Conservation (phyloP, 2,113 vertebrate genomes). For the Callipepla californica region DNA sequence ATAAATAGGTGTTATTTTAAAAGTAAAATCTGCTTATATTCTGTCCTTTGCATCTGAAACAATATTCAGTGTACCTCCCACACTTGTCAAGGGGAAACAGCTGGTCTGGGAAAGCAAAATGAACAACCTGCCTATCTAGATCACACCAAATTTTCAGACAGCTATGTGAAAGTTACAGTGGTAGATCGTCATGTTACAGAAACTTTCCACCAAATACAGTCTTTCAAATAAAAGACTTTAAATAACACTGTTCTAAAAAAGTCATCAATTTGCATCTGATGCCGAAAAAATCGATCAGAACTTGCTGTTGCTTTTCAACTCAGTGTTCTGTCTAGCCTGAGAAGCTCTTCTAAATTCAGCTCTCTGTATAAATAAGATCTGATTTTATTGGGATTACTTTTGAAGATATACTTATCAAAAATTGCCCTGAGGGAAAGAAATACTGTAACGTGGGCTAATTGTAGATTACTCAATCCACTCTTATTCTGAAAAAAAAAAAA, state of each 20-base stretch:
- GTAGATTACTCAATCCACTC: not conserved
- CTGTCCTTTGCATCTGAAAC: not conserved
- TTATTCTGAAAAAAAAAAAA: not conserved
- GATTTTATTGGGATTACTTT: constrained; percentile 4
- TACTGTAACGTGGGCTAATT: not conserved
- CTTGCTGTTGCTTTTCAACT: not conserved
- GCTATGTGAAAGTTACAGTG: constrained; percentile 4
- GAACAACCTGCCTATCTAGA: not conserved
- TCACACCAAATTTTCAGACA: not conserved
- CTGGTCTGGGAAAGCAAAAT: constrained; percentile 13
- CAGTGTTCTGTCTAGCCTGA: not conserved
- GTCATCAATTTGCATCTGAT: not conserved
- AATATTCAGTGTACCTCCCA: not conserved
- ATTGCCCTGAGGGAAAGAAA: not conserved
- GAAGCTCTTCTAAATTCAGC: not conserved
- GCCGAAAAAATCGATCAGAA: constrained; percentile 32
- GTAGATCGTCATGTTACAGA: not conserved
- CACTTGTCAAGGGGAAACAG: not conserved
- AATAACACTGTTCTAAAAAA: not conserved
- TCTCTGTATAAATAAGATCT: not conserved
- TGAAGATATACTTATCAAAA: not conserved
- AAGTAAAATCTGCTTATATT: not conserved
- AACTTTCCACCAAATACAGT: not conserved
- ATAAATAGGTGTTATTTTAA: not conserved
- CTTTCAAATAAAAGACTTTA: constrained; percentile 22